phyloP scores from a whole-genome alignment of 2,888 invertebrate species.

The Drosophila longiperda region DNA sequence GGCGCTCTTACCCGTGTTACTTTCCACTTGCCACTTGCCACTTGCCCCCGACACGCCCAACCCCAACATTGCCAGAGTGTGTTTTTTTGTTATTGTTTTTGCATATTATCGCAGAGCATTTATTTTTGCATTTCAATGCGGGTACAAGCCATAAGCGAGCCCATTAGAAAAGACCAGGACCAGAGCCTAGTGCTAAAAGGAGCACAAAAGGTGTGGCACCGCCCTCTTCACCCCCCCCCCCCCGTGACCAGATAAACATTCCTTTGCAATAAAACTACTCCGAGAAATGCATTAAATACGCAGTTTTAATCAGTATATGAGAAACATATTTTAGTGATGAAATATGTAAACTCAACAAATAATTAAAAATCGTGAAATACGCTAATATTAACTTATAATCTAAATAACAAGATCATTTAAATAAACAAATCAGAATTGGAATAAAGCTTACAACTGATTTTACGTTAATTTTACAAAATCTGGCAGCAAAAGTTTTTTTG shows the following conservation, averaged over 20 bases:
- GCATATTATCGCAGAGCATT: conserved; percentile 81
- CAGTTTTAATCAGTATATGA: not conserved
- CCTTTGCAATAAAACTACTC: too few species aligned
- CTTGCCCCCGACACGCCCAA: not conserved
- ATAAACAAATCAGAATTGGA: conserved; percentile 53
- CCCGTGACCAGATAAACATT: not conserved
- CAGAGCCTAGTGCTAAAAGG: not conserved
- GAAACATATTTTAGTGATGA: not conserved
- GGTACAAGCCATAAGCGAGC: conserved; percentile 50
- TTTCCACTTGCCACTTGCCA: conserved; percentile 14
- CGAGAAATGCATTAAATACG: not conserved
- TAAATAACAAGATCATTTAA: conserved; percentile 1
- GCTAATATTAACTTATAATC: conserved; percentile 17
- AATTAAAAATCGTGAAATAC: not conserved
- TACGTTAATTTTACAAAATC: conserved; percentile 66
- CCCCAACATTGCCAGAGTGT: not conserved
- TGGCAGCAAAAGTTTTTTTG: conserved; percentile 51
- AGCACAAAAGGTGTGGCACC: not conserved
- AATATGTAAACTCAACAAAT: not conserved
- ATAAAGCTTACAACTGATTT: conserved; percentile 66
- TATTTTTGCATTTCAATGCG: conserved; percentile 79
- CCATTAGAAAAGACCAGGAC: conserved; percentile 34
- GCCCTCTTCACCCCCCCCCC: not conserved
- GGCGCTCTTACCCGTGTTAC: conserved; percentile 39
- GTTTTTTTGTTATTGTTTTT: conserved; percentile 70